Evolutionary conservation across 2,113 vertebrate species (phyloP), one percentile per base, ranked within the genome.

Genomic region (Albula glossodonta): DNA sequence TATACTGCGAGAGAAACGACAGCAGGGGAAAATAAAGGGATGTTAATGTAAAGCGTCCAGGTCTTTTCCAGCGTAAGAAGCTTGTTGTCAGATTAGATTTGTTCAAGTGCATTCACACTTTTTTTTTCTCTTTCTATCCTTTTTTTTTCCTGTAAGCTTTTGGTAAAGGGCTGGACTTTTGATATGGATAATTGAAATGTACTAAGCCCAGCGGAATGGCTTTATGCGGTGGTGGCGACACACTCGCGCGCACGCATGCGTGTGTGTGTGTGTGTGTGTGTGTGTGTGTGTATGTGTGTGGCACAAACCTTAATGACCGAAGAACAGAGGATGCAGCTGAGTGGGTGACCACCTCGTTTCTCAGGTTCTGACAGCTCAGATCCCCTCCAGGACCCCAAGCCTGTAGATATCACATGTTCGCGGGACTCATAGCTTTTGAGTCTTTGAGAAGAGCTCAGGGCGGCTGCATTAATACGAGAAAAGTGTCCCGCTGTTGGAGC

Each of bases 131-230:
- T 89, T 84, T 89, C 13, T 80, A 41, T 80, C 90, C 89, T 84
- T 90, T 83, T 86, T 87, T 87, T 31, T 15, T 78, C 19, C 83
- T 9, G 83, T 86, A 81, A 89, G 86, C 63, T 87, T 17, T 82
- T 79, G 31, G 84, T 82, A 83, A 87, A 90, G 89, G 84, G 51
- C 53, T 85, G 78, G 52, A 87, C 89, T 19, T 52, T 41, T 88
- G 89, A 89, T 89, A 83, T 70, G 2, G 25, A 49, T 86, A 85
- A 86, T 74, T 93, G 87, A 94, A 94, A 93, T 87, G 52, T 87
- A 84, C 66, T 87, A 80, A 90, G 89, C 88, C 87, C 85, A 25
- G 80, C 85, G 87, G 84, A 89, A 50, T 49, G 1, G 79, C 49
- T 84, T 85, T 87, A 85, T 91, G 91, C 88, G 90, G 82, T 88